phyloP scores from a whole-genome alignment of 2,113 vertebrate species.

The Todiramphus saurophagus region DNA sequence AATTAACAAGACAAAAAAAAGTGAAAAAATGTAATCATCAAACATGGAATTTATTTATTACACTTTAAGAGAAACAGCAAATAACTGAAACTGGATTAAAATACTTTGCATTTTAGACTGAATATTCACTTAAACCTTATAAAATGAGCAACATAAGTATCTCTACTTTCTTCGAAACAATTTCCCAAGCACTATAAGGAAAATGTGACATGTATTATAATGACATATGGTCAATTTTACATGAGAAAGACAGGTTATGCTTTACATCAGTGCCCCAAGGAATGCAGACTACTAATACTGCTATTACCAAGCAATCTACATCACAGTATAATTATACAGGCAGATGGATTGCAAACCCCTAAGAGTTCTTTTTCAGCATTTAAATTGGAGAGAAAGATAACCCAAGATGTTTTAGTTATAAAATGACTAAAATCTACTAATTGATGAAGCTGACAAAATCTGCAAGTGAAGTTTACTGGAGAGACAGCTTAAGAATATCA shows the following conservation, averaged over 20 bases:
- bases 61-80: neutral
- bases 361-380: neutral
- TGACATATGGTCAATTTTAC: conserved; percentile 30
- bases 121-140: neutral
- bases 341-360: conserved; percentile 9
- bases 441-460: neutral
- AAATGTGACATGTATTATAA: neutral
- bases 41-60: conserved; percentile 3
- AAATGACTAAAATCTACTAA: neutral
- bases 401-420: neutral
- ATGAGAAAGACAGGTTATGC: neutral
- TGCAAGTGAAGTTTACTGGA: neutral
- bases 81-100: neutral
- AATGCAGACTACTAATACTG: conserved; percentile 20
- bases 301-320: conserved; percentile 49
- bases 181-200: neutral
- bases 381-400: neutral
- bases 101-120: neutral
- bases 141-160: neutral
- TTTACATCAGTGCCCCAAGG: conserved; percentile 6
- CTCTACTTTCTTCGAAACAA: neutral
- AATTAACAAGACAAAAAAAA: neutral
- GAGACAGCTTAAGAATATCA: neutral
- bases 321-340: conserved; percentile 39
- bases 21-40: neutral